A percentile compares a stretch with the other conserved stretches of the same genome.
Evolutionary conservation across 2,888 invertebrate species (phyloP).

Genomic region (Timandra comae): DNA sequence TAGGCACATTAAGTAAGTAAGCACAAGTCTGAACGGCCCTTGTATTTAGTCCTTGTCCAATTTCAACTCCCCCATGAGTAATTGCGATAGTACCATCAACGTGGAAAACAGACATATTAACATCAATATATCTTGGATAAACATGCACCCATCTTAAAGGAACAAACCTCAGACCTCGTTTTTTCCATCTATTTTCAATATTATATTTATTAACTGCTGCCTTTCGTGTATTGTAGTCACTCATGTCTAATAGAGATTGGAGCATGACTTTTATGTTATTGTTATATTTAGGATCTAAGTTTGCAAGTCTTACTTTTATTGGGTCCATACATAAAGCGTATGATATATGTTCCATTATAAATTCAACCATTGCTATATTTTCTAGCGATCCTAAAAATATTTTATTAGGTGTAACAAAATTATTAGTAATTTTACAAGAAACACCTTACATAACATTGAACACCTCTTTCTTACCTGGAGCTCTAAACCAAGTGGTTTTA

Average conservation of each 20-base stretch:
- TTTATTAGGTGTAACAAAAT: not conserved
- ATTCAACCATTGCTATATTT: slow-evolving; percentile 71
- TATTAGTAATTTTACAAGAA: not conserved
- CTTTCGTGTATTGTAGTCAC: slow-evolving; percentile 68
- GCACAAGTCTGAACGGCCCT: slow-evolving; percentile 80
- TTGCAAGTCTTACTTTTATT: slow-evolving; percentile 68
- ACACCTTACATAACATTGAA: not conserved
- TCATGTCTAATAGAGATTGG: slow-evolving; percentile 64
- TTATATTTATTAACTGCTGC: slow-evolving; percentile 73
- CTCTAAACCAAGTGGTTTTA: slow-evolving; percentile 38
- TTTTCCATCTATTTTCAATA: slow-evolving; percentile 82
- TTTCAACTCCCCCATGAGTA: slow-evolving; percentile 83
- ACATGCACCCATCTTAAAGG: slow-evolving; percentile 74
- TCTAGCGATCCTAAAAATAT: slow-evolving; percentile 61
- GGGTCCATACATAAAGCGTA: slow-evolving; percentile 71
- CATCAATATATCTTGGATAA: slow-evolving; percentile 8
- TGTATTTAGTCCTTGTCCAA: slow-evolving; percentile 88
- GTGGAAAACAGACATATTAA: slow-evolving; percentile 24
- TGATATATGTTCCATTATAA: slow-evolving; percentile 79
- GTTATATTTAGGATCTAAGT: slow-evolving; percentile 45
- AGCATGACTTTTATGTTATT: slow-evolving; percentile 58
- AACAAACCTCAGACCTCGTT: slow-evolving; percentile 77
- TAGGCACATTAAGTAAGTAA: slow-evolving; percentile 77
- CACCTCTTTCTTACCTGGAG: slow-evolving; percentile 29
- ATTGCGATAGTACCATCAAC: slow-evolving; percentile 82